Conservation (phyloP, 1,140 invertebrate species). For the Ceratina australensis region DNA sequence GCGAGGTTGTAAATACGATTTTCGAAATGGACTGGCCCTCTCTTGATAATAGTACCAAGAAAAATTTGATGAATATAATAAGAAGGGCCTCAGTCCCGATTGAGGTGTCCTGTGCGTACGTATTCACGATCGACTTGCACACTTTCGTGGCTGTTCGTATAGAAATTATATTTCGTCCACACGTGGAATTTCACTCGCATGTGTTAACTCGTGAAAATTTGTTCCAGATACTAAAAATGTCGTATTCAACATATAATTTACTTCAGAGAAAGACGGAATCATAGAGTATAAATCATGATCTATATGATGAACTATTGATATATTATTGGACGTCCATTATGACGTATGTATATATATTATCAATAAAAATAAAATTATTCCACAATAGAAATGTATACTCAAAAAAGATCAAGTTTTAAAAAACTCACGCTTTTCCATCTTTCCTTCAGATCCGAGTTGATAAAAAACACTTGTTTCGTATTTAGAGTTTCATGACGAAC, state of each 20-base stretch:
- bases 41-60: neutral
- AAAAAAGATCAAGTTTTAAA: no score
- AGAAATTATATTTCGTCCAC: neutral
- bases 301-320: no score
- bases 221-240: conserved; percentile 53
- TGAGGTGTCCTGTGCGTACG: conserved; percentile 35
- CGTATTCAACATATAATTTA: conserved; percentile 55
- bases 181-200: neutral
- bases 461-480: no score
- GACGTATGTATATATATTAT: no score
- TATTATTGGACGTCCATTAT: no score
- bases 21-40: conserved; percentile 41
- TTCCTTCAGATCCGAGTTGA: no score
- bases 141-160: conserved; percentile 47
- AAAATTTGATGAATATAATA: conserved; percentile 38
- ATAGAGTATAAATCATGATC: neutral
- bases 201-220: neutral
- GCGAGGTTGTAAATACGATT: conserved; percentile 30
- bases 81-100: conserved; percentile 43
- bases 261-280: conserved; percentile 33
- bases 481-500: no score
- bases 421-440: no score
- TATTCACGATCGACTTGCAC: conserved; percentile 39
- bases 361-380: no score
- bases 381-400: no score